A percentile compares a stretch with the other conserved stretches of the same genome.
Evolutionary conservation across 2,888 invertebrate species (phyloP).

Genomic region (Sminthurides aquaticus): DNA sequence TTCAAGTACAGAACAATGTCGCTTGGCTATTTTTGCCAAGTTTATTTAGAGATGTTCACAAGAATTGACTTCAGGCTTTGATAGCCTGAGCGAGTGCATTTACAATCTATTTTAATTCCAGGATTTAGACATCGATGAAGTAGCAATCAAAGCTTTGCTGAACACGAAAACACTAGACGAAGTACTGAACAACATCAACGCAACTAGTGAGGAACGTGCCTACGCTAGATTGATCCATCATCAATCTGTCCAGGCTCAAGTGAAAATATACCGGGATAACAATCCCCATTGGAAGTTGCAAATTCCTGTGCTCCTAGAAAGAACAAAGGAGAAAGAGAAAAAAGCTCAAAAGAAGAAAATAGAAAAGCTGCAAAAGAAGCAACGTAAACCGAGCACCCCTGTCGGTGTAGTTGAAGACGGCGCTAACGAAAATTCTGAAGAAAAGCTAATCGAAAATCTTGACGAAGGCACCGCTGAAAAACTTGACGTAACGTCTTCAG

Average conservation of each 20-base stretch:
- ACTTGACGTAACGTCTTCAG: conserved; percentile 1
- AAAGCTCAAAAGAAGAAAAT: conserved; percentile 22
- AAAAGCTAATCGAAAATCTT: conserved; percentile 11
- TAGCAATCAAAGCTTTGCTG: conserved; percentile 30
- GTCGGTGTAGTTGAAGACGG: conserved; percentile 6
- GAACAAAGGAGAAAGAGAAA: conserved; percentile 26
- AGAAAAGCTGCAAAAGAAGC: conserved; percentile 19
- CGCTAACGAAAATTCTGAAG: background rate
- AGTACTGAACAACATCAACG: conserved; percentile 21
- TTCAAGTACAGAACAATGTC: too few relatives aligned
- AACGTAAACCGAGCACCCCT: background rate
- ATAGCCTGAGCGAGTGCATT: background rate
- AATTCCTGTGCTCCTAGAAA: conserved; percentile 38
- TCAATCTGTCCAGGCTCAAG: conserved; percentile 25
- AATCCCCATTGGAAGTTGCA: conserved; percentile 42
- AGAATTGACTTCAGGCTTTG: too few relatives aligned
- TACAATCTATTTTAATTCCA: conserved; percentile 6
- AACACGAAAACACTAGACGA: conserved; percentile 22
- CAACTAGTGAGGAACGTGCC: conserved; percentile 26
- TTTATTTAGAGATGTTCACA: too few relatives aligned
- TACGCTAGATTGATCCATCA: conserved; percentile 32
- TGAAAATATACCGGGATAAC: conserved; percentile 27
- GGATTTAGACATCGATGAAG: conserved; percentile 36
- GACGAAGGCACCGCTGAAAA: background rate
- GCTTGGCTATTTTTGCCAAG: too few relatives aligned